Evolutionary conservation across 2,888 invertebrate genomes (phyloP).

Genomic region (Matsumyia berberina): DNA sequence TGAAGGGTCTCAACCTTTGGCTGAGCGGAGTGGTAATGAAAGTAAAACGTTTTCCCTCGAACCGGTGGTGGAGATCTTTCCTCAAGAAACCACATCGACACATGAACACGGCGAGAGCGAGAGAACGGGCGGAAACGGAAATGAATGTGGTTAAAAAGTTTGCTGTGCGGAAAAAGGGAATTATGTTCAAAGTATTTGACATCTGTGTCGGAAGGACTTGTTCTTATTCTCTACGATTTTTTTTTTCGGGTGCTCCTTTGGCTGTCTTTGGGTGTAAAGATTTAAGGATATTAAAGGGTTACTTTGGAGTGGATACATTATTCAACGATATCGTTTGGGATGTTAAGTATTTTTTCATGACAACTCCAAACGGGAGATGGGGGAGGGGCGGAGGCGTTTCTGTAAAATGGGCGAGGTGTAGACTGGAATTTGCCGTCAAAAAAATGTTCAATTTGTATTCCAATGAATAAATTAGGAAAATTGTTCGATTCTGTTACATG

Average conservation of each 20-base stretch:
- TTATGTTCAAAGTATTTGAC: slow-evolving; percentile 58
- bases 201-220: slow-evolving; percentile 44
- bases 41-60: slow-evolving; percentile 13
- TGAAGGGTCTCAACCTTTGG: slow-evolving; percentile 12
- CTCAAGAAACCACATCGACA: background rate
- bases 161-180: slow-evolving; percentile 34
- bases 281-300: slow-evolving; percentile 55
- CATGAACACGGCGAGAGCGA: background rate
- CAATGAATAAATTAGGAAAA: too few relatives aligned
- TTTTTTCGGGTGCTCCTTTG: background rate
- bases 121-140: slow-evolving; percentile 29
- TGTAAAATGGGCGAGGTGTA: too few relatives aligned
- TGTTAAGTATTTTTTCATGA: background rate
- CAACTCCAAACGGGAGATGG: too few relatives aligned
- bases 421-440: too few relatives aligned
- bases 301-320: slow-evolving; percentile 42
- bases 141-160: slow-evolving; percentile 60
- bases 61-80: background rate
- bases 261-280: slow-evolving; percentile 44
- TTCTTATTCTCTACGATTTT: background rate
- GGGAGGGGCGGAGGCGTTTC: too few relatives aligned
- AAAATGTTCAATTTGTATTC: too few relatives aligned
- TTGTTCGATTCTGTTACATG: too few relatives aligned
- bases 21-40: slow-evolving; percentile 23
- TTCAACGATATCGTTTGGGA: background rate